Base-by-base conservation (phyloP, 2,888 invertebrate species). In the Sycophila texana region DNA sequence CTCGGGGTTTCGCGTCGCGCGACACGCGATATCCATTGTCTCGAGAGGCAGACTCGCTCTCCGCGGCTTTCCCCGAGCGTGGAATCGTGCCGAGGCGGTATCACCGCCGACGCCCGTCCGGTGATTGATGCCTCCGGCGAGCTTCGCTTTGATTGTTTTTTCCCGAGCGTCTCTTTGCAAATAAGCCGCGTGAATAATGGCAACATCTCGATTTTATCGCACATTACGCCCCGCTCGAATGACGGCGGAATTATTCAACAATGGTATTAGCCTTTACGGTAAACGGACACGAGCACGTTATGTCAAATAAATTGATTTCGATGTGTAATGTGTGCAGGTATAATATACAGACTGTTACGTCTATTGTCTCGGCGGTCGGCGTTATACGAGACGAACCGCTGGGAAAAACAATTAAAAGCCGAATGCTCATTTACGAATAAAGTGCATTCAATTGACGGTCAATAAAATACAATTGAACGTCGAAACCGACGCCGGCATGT, bases 11-110 rank as follows among this genome's bases (percentile, higher is more conserved):
- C 74, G 82, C 74, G 60, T 49, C 39, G 66, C 78, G 81, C 84
- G 85, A 85, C 85, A 86, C 83, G 84, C 84, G 85, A 86, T 86
- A 86, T 83, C 84, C 83, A 81, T 81, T 79, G 81, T 80, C 61
- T 78, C 77, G 71, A 77, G 76, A 26, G 51, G 51, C 13, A n/a
- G 16, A 72, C 49, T 49, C 67, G 60, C 55, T 22, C 60, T 61
- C 12, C 58, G 58, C 16, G 61, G 10, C 26, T 60, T 51, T 67
- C 26, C 57, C 26, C 57, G n/a, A 13, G 20, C 20, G 39, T 39
- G 39, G 39, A 39, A 39, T 39, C 39, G 7, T 7, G 39, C 39
- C 39, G 39, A 67, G 51, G 55, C 63, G 49, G 22, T 22, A 39
- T 49, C 63, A 65, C 20, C 47, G 53, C n/a, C n/a, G n/a, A n/a